Evolutionary conservation across 2,113 vertebrate genomes (phyloP), one percentile per base, ranked within the genome.

Genomic region (Mus pahari): DNA sequence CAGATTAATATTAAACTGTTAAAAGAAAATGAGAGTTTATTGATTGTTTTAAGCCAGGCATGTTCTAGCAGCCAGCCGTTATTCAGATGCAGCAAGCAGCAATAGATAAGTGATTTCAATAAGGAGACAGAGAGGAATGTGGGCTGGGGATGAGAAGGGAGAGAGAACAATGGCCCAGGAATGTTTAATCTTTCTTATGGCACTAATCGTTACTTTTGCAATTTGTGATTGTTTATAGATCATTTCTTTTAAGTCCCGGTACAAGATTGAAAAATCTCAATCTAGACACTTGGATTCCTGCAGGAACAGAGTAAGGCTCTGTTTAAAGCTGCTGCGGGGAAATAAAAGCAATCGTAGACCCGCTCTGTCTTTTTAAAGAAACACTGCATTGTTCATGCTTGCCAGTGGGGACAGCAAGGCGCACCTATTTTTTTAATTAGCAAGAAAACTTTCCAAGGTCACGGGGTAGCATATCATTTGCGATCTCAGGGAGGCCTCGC

Each of bases 21-120:
- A 99, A 98, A 99, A 99, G 99, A 99, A 99, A 99, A 99, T 99
- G 99, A 99, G 99, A 99, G 98, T 99, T 99, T 99, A 99, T 99
- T 99, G 99, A 99, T 99, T 99, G 99, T 99, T 99, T 99, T 99
- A 99, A 99, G 99, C 98, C 98, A 98, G 98, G 98, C 98, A 98
- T 99, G 99, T 99, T 99, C 98, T 98, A 98, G 98, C 98, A 98
- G 98, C 97, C 98, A 98, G 99, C 98, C 75, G 98, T 99, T 99
- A 99, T 99, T 99, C 99, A 99, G 99, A 99, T 99, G 98, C 99
- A 98, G 97, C 97, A 97, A 99, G 98, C 97, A 64, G 98, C 98
- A 98, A 99, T 98, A 99, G 99, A 99, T 99, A 99, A 99, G 99
- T 99, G 99, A 99, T 99, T 99, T 99, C 98, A 99, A 99, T 99